Conservation (phyloP, 2,888 invertebrate genomes). For the Tachina fera region DNA sequence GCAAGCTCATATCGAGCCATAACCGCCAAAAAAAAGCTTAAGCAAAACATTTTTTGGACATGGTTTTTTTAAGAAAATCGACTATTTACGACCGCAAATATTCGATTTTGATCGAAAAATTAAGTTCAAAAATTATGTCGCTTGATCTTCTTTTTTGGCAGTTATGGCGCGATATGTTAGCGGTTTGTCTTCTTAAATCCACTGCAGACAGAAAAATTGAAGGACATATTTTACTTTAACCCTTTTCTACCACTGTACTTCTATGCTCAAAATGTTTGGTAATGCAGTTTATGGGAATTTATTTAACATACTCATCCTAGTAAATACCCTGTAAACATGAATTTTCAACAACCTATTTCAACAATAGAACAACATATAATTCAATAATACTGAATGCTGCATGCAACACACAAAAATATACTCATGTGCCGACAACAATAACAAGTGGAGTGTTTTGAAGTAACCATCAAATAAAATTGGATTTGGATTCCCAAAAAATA, state of each 20-base stretch:
- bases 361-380: conserved; percentile 63
- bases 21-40: too few species aligned
- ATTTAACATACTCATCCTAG: conserved; percentile 17
- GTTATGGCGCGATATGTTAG: too few species aligned
- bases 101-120: too few species aligned
- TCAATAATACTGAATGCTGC: conserved; percentile 51
- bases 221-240: too few species aligned
- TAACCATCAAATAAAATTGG: conserved; percentile 62
- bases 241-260: conserved; percentile 28
- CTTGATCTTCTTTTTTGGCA: too few species aligned
- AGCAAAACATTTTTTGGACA: too few species aligned
- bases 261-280: neutral
- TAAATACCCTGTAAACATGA: conserved; percentile 57
- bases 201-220: too few species aligned
- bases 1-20: too few species aligned
- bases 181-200: too few species aligned
- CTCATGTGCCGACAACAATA: conserved; percentile 27
- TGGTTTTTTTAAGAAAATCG: too few species aligned
- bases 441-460: conserved; percentile 57
- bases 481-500: conserved; percentile 55
- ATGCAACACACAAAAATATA: conserved; percentile 15
- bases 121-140: too few species aligned
- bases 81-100: too few species aligned
- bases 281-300: conserved; percentile 46
- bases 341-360: conserved; percentile 58